These are phyloP conservation scores for Candidula unifasciata DNA, from an alignment of 2,888 invertebrate genomes.

Conservation along the genomic window DNA sequence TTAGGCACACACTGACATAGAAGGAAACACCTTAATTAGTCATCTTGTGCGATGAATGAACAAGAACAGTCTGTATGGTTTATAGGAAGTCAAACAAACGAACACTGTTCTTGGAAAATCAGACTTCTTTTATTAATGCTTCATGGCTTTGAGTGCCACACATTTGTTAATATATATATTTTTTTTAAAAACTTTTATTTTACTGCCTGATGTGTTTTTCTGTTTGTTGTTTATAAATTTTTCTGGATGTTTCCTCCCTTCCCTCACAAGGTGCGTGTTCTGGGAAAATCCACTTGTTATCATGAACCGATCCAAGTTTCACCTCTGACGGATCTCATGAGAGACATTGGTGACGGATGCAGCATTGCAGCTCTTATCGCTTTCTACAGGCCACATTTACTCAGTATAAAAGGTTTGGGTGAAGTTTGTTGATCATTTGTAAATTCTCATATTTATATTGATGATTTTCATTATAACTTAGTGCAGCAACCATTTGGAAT, in stretches of 20 bases:
- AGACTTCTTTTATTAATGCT: neutral
- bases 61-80: neutral
- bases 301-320: constrained; percentile 78
- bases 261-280: constrained; percentile 64
- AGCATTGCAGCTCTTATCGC: constrained; percentile 91
- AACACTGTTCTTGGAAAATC: neutral
- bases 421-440: neutral
- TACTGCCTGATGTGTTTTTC: neutral
- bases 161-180: neutral
- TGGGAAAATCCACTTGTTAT: constrained; percentile 56
- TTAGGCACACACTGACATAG: too few relatives aligned
- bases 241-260: neutral
- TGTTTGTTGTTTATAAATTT: neutral
- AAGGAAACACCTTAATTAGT: too few relatives aligned
- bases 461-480: too few relatives aligned
- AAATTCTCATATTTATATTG: too few relatives aligned
- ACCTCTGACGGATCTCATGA: constrained; percentile 84
- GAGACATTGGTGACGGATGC: constrained; percentile 93
- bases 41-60: too few relatives aligned
- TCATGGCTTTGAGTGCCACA: neutral
- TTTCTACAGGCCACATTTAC: constrained; percentile 91
- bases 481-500: too few relatives aligned
- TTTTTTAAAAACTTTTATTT: neutral
- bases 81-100: too few relatives aligned
- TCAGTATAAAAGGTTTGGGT: constrained; percentile 83